Evolutionary conservation across 2,113 vertebrate genomes (phyloP).

Genomic region (Pardalotus punctatus): DNA sequence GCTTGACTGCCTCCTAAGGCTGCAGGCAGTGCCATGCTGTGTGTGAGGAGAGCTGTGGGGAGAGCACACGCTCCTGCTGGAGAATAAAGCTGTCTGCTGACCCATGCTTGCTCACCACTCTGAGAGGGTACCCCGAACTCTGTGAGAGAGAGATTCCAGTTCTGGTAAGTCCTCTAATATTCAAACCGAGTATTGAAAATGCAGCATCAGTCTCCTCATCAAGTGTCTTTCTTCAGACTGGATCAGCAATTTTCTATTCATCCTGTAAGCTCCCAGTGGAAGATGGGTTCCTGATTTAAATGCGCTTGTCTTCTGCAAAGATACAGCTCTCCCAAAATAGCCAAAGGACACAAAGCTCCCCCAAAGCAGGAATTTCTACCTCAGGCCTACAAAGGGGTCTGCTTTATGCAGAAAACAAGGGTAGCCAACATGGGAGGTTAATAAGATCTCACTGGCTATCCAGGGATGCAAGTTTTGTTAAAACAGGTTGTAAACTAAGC

Average conservation of each 20-base stretch:
- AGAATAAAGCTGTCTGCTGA: not conserved
- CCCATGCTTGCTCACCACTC: not conserved
- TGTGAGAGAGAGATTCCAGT: not conserved
- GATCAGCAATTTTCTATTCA: not conserved
- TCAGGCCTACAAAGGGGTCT: not conserved
- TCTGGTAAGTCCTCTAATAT: not conserved
- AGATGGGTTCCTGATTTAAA: not conserved
- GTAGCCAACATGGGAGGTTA: not conserved
- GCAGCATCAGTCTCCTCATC: not conserved
- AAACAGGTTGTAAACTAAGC: not conserved
- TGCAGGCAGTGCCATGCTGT: rapidly evolving
- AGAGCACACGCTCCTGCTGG: rapidly evolving
- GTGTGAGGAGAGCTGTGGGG: not conserved
- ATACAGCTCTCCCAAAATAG: not conserved
- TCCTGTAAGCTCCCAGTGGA: not conserved
- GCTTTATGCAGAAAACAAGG: not conserved
- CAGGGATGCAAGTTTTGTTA: not conserved
- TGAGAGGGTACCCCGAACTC: not conserved
- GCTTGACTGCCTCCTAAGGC: not conserved
- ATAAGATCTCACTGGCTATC: not conserved
- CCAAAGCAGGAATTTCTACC: not conserved
- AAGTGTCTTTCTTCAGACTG: not conserved
- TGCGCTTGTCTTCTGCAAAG: not conserved
- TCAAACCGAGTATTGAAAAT: not conserved
- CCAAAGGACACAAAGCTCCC: not conserved